Base-by-base conservation (phyloP, 1,140 invertebrate genomes). In the Nasonia longicornis region DNA sequence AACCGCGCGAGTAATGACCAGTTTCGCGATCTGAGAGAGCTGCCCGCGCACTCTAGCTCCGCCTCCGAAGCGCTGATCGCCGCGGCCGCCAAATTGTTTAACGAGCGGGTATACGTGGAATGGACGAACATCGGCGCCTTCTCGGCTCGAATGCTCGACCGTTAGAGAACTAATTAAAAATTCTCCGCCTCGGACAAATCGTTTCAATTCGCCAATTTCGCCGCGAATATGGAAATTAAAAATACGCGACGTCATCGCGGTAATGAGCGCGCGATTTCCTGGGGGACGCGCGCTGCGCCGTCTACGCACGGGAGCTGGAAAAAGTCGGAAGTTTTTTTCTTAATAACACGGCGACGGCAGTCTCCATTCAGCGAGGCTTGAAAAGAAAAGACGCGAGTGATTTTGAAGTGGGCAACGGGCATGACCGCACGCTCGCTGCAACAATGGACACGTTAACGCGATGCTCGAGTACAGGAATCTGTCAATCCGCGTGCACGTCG, bases 401-500 rank as follows among this genome's bases (percentile, higher is more conserved):
- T 84, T 87, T 85, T 78, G 79, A 83, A 85, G 85, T 84, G 87
- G 85, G 85, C 88, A 88, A 85, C 83, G 85, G 86, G 86, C 89
- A 89, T 90, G 89, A 90, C 89, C 87, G 52, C 52, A 14, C 48
- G 12, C 48, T 84, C 12, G 58, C 85, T 84, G 38, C 10, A 89
- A 91, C 88, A 91, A 90, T 87, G 84, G 86, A 82, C 69, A 38
- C 75, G 82, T 77, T 77, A 83, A 72, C 71, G 66, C 63, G 70
- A 83, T 35, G 48, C 70, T 73, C 63, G 71, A 80, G 72, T 83
- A 87, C 88, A 90, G 89, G 89, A 87, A 90, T 90, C 88, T 88
- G 89, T 89, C 90, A 90, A 90, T 90, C 89, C 87, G 86, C 85
- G 84, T 86, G 81, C 84, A 86, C 86, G 86, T 88, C 88, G 86